Conservation (phyloP, 2,888 invertebrate species). For the Leptopilina myrica region DNA sequence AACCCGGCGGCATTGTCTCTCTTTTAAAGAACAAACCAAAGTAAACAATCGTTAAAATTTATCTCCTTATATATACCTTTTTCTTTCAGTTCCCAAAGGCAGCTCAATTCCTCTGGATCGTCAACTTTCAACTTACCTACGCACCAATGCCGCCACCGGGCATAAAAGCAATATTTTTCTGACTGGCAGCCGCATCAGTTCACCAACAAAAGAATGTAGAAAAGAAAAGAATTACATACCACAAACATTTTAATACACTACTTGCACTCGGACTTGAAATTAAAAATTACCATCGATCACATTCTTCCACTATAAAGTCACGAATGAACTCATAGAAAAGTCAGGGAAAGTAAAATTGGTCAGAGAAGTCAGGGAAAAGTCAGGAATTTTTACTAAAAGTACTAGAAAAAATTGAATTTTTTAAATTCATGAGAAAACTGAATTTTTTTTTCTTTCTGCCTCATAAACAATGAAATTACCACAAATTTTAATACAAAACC, state of each 20-base stretch:
- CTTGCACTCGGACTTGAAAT: constrained; percentile 2
- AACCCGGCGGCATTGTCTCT: constrained; percentile 30
- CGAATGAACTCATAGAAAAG: too few relatives aligned
- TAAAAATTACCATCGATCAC: not conserved
- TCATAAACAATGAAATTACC: too few relatives aligned
- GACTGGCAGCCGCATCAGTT: constrained; percentile 34
- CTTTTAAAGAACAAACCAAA: constrained; percentile 55
- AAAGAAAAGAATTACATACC: not conserved
- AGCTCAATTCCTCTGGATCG: constrained; percentile 47
- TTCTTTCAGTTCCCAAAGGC: constrained; percentile 38
- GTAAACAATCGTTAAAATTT: constrained; percentile 55
- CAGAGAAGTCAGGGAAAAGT: too few relatives aligned
- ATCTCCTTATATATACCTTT: constrained; percentile 51
- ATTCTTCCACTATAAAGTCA: too few relatives aligned
- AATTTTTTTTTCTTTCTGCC: too few relatives aligned
- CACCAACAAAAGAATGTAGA: not conserved
- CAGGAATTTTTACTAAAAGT: too few relatives aligned
- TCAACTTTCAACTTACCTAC: constrained; percentile 46
- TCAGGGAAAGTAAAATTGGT: too few relatives aligned
- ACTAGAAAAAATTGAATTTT: too few relatives aligned
- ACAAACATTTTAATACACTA: constrained; percentile 7
- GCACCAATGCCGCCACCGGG: constrained; percentile 49
- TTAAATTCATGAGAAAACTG: too few relatives aligned
- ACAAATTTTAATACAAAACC: too few relatives aligned
- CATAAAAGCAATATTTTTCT: constrained; percentile 55